A percentile compares a stretch with the other conserved stretches of the same genome.
Evolutionary conservation across 1,140 invertebrate genomes (phyloP).

Genomic region (Nebria ingens): DNA sequence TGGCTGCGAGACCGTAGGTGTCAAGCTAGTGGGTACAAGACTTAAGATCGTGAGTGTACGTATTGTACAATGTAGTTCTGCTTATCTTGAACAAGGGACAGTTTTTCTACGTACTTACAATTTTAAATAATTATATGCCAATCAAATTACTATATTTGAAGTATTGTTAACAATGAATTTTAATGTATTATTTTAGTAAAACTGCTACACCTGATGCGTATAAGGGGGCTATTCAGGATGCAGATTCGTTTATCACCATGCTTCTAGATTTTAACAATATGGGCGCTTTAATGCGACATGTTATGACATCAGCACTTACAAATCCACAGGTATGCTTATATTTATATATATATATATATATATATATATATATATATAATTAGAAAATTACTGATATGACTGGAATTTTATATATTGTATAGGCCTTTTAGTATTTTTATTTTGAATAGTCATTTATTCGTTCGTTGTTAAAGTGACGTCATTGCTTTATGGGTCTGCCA

Average conservation of each 20-base stretch:
- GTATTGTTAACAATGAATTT: constrained; percentile 7
- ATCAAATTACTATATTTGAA: background rate
- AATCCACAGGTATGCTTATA: constrained; percentile 58
- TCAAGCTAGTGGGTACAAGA: too few relatives aligned
- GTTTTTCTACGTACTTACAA: background rate
- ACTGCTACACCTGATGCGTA: constrained; percentile 38
- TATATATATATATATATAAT: background rate
- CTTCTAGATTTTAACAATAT: constrained; percentile 87
- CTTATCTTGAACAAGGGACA: too few relatives aligned
- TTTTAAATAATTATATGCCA: background rate
- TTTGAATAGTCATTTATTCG: constrained; percentile 2
- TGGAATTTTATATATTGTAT: background rate
- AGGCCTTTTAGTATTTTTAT: constrained; percentile 15
- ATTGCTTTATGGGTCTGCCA: too few relatives aligned
- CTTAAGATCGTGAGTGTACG: too few relatives aligned
- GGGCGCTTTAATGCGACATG: constrained; percentile 86
- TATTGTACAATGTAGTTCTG: too few relatives aligned
- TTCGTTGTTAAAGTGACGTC: too few relatives aligned
- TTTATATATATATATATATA: constrained; percentile 14
- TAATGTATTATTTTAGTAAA: constrained; percentile 28
- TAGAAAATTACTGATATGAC: background rate
- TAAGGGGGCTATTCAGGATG: constrained; percentile 60
- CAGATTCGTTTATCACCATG: constrained; percentile 78
- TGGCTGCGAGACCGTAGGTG: too few relatives aligned
- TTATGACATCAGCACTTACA: constrained; percentile 82